Conservation (phyloP, 1,140 invertebrate genomes). For the Drosophila lowei region DNA sequence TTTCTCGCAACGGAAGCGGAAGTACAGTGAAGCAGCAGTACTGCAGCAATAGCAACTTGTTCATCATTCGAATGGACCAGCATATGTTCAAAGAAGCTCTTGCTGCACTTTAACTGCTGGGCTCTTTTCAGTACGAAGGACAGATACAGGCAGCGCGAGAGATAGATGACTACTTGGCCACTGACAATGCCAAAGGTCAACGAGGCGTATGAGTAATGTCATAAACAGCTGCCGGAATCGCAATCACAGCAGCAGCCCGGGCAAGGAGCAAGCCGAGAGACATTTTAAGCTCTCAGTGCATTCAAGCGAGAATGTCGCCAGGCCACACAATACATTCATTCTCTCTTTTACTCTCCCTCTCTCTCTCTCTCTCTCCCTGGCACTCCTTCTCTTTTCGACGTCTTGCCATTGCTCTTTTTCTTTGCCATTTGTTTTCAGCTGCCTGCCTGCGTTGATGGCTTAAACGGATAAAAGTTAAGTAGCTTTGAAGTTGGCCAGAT, state of each 20-base stretch:
- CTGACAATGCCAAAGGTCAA: constrained; percentile 65
- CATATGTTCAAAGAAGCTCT: constrained; percentile 42
- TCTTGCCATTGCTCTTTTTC: constrained; percentile 55
- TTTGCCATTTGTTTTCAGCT: constrained; percentile 69
- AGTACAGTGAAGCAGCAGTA: constrained; percentile 39
- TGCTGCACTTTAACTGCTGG: constrained; percentile 46
- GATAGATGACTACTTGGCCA: constrained; percentile 24
- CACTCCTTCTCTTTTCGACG: constrained; percentile 6
- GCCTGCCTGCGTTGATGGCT: constrained; percentile 68
- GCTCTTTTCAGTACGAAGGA: constrained; percentile 5
- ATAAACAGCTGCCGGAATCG: constrained; percentile 77
- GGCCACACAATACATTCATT: constrained; percentile 61
- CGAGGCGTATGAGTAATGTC: constrained; percentile 79
- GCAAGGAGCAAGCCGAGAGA: constrained; percentile 53
- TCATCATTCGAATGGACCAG: constrained; percentile 51
- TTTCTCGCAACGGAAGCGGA: constrained; percentile 61
- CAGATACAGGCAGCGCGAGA: not conserved
- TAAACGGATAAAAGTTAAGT: constrained; percentile 80
- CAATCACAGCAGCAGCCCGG: constrained; percentile 66
- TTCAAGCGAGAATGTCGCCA: constrained; percentile 72
- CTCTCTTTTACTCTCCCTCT: constrained; percentile 10
- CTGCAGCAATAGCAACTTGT: constrained; percentile 34
- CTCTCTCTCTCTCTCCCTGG: not conserved
- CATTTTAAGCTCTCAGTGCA: constrained; percentile 74
- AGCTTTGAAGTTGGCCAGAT: constrained; percentile 79